Percentiles rank a stretch among this genome's conserved stretches.
phyloP scores from a whole-genome alignment of 2,888 invertebrate genomes.

The Cantharis lateralis region DNA sequence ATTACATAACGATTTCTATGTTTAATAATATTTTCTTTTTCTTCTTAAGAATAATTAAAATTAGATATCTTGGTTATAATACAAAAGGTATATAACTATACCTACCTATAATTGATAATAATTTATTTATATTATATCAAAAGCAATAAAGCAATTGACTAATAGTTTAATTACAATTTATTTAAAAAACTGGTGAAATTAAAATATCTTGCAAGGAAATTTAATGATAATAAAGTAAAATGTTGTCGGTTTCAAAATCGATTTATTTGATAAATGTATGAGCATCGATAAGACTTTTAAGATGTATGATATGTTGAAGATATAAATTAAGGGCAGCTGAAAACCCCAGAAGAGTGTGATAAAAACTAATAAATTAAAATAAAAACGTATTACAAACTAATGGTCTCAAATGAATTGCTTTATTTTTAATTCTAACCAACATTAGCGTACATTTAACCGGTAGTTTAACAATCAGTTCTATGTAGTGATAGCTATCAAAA shows the following conservation, averaged over 20 bases:
- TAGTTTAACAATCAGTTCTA: background rate
- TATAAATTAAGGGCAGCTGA: conserved; percentile 29
- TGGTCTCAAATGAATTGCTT: background rate
- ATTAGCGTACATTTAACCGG: background rate
- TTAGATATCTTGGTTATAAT: no score
- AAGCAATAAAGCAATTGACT: no score
- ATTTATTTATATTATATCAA: no score
- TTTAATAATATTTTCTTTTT: no score
- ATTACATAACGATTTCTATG: no score
- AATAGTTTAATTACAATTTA: no score
- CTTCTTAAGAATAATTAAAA: no score
- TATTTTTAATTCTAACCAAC: background rate
- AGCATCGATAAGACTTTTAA: conserved; percentile 36
- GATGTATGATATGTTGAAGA: conserved; percentile 30
- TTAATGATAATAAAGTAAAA: background rate
- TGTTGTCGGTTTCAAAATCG: conserved; percentile 35
- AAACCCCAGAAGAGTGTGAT: conserved; percentile 20
- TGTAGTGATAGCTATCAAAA: background rate
- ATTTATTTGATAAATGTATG: conserved; percentile 37
- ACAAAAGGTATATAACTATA: no score
- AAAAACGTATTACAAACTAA: background rate
- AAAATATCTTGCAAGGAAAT: background rate
- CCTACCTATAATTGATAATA: no score
- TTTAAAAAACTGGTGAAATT: background rate
- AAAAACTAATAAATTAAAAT: background rate